Conservation (phyloP, 2,888 invertebrate genomes). For the Drosophila aldrichi region DNA sequence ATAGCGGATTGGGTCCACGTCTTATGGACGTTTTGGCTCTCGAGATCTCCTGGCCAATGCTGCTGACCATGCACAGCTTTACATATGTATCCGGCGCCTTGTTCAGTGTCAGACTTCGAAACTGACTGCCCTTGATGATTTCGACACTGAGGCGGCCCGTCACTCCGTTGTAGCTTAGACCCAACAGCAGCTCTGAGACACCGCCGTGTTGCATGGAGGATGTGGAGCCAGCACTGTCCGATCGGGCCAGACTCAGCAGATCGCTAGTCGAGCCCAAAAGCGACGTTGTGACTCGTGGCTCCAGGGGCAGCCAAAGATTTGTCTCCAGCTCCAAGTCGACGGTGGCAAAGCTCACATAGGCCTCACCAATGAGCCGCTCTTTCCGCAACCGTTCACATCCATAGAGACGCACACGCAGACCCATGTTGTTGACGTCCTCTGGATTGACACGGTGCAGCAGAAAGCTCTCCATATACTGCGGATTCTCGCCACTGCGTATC, state of each 20-base stretch:
- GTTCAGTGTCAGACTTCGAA: slow-evolving; percentile 90
- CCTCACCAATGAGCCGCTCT: slow-evolving; percentile 96
- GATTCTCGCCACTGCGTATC: slow-evolving; percentile 95
- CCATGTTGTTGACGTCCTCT: slow-evolving; percentile 97
- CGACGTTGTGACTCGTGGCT: slow-evolving; percentile 88
- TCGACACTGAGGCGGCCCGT: slow-evolving; percentile 97
- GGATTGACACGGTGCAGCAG: slow-evolving; percentile 95
- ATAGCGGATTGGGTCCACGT: slow-evolving; percentile 97
- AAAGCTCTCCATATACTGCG: slow-evolving; percentile 96
- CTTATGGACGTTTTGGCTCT: slow-evolving; percentile 96
- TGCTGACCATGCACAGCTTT: slow-evolving; percentile 95
- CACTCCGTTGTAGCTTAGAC: slow-evolving; percentile 96
- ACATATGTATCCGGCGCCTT: slow-evolving; percentile 97
- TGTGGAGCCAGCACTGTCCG: slow-evolving; percentile 97
- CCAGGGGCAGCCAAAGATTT: slow-evolving; percentile 94
- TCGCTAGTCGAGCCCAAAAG: slow-evolving; percentile 88
- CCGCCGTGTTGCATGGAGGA: slow-evolving; percentile 96
- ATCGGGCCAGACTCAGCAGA: slow-evolving; percentile 92
- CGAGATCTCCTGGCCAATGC: slow-evolving; percentile 96
- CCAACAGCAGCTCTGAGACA: slow-evolving; percentile 94
- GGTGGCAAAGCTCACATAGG: slow-evolving; percentile 94
- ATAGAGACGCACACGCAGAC: slow-evolving; percentile 95
- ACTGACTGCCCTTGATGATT: slow-evolving; percentile 89
- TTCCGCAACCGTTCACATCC: slow-evolving; percentile 97
- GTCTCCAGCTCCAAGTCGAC: slow-evolving; percentile 96